A percentile compares a stretch with the other conserved stretches of the same genome.
These are phyloP conservation scores for Echinometra lucunter DNA, from an alignment of 53 echinoderm and acorn worm genomes.

Conservation along the genomic window DNA sequence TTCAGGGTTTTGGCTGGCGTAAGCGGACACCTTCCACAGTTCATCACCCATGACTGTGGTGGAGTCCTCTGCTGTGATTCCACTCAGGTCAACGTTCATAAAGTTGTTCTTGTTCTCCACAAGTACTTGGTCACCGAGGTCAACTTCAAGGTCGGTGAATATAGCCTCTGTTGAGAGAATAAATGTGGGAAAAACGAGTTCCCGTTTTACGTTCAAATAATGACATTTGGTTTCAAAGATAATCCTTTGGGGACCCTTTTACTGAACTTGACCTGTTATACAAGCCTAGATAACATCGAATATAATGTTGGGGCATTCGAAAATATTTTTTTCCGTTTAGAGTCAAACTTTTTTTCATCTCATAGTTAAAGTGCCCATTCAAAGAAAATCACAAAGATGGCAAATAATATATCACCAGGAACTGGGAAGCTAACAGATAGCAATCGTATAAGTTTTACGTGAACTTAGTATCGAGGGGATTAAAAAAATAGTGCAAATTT, in stretches of 20 bases:
- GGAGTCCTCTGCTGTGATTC: constrained; percentile 74
- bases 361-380: too few species aligned
- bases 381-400: too few species aligned
- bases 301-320: too few species aligned
- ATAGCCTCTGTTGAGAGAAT: constrained; percentile 68
- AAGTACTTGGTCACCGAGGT: constrained; percentile 71
- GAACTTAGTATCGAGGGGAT: too few species aligned
- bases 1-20: constrained; percentile 41
- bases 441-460: too few species aligned
- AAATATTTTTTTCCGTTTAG: too few species aligned
- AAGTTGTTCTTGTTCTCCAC: constrained; percentile 76
- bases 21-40: constrained; percentile 62
- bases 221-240: background rate
- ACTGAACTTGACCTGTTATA: background rate
- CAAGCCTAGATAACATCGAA: background rate
- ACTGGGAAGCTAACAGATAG: too few species aligned
- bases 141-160: constrained; percentile 76
- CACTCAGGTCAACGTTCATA: constrained; percentile 72
- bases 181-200: background rate
- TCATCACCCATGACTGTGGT: constrained; percentile 53
- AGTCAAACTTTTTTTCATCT: too few species aligned
- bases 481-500: too few species aligned
- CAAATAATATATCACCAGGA: too few species aligned
- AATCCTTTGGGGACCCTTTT: background rate
- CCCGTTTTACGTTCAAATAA: background rate